Percentiles rank a stretch among this genome's conserved stretches.
These are phyloP conservation scores for Gymnoscelis rufifasciata DNA, from an alignment of 2,888 invertebrate species.

Conservation along the genomic window DNA sequence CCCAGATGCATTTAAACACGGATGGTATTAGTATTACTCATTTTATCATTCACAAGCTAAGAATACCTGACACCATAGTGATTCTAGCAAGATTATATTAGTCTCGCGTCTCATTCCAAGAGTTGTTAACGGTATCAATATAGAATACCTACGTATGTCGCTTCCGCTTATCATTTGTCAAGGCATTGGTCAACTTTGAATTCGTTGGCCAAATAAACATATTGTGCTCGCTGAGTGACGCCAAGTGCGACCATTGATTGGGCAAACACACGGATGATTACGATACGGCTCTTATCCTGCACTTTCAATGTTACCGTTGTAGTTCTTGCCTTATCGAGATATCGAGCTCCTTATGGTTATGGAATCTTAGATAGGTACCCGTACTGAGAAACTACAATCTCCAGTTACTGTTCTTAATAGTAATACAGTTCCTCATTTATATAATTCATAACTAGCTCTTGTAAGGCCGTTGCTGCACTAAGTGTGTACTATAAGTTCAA, in stretches of 20 bases:
- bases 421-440: conserved; percentile 17
- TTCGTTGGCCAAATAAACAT: conserved; percentile 37
- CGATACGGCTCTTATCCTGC: conserved; percentile 20
- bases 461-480: too few species aligned
- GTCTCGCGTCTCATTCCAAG: conserved; percentile 42
- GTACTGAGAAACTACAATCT: conserved; percentile 16
- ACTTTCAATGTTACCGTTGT: conserved; percentile 17
- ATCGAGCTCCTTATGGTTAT: conserved; percentile 20
- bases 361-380: conserved; percentile 17
- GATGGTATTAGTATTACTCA: conserved; percentile 20
- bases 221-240: conserved; percentile 32
- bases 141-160: conserved; percentile 45
- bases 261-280: conserved; percentile 24
- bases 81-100: conserved; percentile 30
- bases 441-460: too few species aligned
- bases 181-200: conserved; percentile 34
- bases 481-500: too few species aligned
- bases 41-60: conserved; percentile 22
- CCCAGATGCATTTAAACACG: conserved; percentile 27
- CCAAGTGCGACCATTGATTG: conserved; percentile 15
- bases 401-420: conserved; percentile 17
- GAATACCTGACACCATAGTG: conserved; percentile 27
- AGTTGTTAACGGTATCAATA: conserved; percentile 40
- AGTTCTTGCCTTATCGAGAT: conserved; percentile 11
- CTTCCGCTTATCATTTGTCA: conserved; percentile 40